phyloP scores from a whole-genome alignment of 92 coral and sea anemone genomes.

The Epizoanthus rinbou region DNA sequence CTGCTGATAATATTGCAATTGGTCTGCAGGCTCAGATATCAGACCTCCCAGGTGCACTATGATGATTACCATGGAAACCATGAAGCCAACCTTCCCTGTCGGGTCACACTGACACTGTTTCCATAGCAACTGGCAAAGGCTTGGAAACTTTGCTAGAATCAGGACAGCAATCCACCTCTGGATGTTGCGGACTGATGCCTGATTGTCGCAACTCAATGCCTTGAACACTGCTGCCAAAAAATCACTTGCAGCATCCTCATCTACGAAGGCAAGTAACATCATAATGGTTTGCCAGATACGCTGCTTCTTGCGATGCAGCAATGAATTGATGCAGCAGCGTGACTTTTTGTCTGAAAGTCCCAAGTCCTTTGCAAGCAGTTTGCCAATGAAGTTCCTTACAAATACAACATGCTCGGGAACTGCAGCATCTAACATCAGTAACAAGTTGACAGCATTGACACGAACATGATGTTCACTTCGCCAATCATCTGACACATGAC shows the following conservation, averaged over 20 bases:
- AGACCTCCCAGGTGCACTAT: constrained; percentile 66
- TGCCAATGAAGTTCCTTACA: constrained; percentile 46
- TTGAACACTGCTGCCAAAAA: constrained; percentile 59
- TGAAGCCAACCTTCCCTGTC: constrained; percentile 63
- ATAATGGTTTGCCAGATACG: constrained; percentile 88
- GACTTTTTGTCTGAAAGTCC: constrained; percentile 59
- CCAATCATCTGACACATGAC: constrained; percentile 55
- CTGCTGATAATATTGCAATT: constrained; percentile 59
- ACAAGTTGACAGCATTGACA: constrained; percentile 71
- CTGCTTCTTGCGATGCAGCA: constrained; percentile 81
- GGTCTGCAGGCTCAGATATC: constrained; percentile 58
- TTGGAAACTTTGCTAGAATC: constrained; percentile 60
- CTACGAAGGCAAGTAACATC: constrained; percentile 61
- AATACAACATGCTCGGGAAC: constrained; percentile 47
- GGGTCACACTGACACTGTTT: constrained; percentile 60
- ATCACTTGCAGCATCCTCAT: constrained; percentile 54
- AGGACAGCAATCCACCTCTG: constrained; percentile 80
- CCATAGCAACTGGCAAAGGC: constrained; percentile 70
- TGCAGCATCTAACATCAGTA: constrained; percentile 63
- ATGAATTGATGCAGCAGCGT: constrained; percentile 74
- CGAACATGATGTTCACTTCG: constrained; percentile 81
- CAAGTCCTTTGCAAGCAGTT: constrained; percentile 58
- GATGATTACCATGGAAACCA: constrained; percentile 70
- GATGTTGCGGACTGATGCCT: constrained; percentile 78
- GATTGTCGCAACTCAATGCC: constrained; percentile 68